Percentiles rank a stretch among this genome's conserved stretches.
Conservation (phyloP, 2,113 vertebrate genomes). For the Takifugu bimaculatus region DNA sequence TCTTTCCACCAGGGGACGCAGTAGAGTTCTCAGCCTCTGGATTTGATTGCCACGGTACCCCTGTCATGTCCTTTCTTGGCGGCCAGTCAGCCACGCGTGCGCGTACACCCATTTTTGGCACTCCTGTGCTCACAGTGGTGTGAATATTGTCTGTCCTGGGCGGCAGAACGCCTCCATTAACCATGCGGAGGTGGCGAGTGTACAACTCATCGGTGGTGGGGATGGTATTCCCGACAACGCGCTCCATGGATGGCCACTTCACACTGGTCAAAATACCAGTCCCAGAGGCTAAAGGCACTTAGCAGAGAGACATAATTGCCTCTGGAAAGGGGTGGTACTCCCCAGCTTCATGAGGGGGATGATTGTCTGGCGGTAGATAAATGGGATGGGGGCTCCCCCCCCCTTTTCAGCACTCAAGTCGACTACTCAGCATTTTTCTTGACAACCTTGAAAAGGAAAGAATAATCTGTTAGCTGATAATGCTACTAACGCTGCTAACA, state of each 20-base stretch:
- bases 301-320: constrained; percentile 60
- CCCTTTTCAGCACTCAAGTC: constrained; percentile 41
- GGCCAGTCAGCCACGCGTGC: constrained; percentile 96
- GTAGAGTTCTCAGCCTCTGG: constrained; percentile 54
- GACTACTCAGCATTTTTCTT: constrained; percentile 10
- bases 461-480: constrained; percentile 11
- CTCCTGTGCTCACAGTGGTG: constrained; percentile 82
- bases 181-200: constrained; percentile 85
- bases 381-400: not conserved
- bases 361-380: constrained; percentile 32
- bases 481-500: not conserved
- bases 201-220: constrained; percentile 90
- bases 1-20: constrained; percentile 39
- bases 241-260: constrained; percentile 88
- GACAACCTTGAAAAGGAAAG: constrained; percentile 36
- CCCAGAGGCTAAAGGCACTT: constrained; percentile 66
- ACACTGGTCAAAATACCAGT: constrained; percentile 88
- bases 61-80: constrained; percentile 84
- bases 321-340: constrained; percentile 31
- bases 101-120: constrained; percentile 96
- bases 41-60: constrained; percentile 52
- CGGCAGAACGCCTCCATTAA: constrained; percentile 82
- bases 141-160: constrained; percentile 83
- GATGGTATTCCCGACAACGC: constrained; percentile 81
- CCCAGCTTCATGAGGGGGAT: constrained; percentile 55